Percentiles rank a stretch among this genome's conserved stretches.
phyloP scores from a whole-genome alignment of 2,888 invertebrate genomes.

The Laothoe populi region DNA sequence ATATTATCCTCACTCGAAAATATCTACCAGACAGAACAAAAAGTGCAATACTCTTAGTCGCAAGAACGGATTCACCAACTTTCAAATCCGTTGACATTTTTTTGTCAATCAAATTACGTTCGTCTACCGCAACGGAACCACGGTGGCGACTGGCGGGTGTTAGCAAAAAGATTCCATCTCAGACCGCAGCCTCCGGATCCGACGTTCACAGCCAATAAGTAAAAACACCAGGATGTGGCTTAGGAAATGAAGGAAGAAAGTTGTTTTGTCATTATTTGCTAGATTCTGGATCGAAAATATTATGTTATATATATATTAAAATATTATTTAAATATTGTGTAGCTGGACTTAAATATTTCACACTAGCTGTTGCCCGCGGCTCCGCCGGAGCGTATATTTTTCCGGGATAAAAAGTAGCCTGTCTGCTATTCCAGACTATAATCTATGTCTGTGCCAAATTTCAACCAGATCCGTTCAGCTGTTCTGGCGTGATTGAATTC shows the following conservation, averaged over 20 bases:
- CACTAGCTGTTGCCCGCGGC: too few relatives aligned
- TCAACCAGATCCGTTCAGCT: too few relatives aligned
- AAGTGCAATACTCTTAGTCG: not conserved
- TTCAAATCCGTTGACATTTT: conserved; percentile 9
- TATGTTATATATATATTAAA: too few relatives aligned
- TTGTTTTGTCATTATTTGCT: not conserved
- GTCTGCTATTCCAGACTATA: too few relatives aligned
- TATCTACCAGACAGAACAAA: too few relatives aligned
- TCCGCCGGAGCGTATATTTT: too few relatives aligned
- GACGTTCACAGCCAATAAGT: conserved; percentile 36
- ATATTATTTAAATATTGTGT: too few relatives aligned
- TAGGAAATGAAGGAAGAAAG: conserved; percentile 24
- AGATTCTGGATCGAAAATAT: not conserved
- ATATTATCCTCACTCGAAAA: too few relatives aligned
- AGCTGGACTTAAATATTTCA: too few relatives aligned
- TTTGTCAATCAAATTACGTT: conserved; percentile 9
- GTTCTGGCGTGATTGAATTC: too few relatives aligned
- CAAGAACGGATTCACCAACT: not conserved
- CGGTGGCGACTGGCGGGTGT: conserved; percentile 39
- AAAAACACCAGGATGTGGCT: conserved; percentile 68
- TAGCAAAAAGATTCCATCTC: conserved; percentile 38
- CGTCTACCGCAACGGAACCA: conserved; percentile 31
- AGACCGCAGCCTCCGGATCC: conserved; percentile 54
- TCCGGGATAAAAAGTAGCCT: too few relatives aligned
- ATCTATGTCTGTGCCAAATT: too few relatives aligned